These are phyloP conservation scores for Cephus pygmeus DNA, from an alignment of 2,888 invertebrate genomes.

Conservation along the genomic window DNA sequence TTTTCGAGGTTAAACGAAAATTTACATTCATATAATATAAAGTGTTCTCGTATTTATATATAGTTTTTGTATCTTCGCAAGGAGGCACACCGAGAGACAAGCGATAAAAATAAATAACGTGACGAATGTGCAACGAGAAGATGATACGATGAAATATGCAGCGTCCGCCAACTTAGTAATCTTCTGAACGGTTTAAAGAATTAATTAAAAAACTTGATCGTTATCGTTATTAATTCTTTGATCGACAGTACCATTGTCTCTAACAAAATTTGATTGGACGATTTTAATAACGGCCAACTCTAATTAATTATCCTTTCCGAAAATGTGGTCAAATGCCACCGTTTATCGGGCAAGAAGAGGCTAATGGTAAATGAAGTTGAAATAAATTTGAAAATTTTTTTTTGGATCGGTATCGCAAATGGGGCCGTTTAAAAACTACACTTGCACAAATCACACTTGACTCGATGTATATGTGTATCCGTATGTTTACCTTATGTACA, in stretches of 20 bases:
- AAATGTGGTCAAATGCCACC: background rate
- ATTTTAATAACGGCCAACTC: no score
- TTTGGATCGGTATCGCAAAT: constrained; percentile 28
- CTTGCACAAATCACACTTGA: constrained; percentile 13
- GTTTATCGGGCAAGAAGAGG: background rate
- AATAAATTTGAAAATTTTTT: background rate
- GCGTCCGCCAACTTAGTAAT: background rate
- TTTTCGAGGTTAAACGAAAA: background rate
- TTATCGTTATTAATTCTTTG: background rate
- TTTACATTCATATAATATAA: background rate
- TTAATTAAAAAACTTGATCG: background rate
- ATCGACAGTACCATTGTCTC: no score
- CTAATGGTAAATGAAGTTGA: background rate
- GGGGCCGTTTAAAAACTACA: constrained; percentile 30
- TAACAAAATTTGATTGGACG: no score
- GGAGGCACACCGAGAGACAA: background rate
- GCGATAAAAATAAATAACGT: background rate
- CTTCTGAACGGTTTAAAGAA: background rate
- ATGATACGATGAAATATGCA: background rate
- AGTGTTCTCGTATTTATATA: background rate
- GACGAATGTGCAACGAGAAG: background rate
- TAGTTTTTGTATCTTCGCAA: background rate
- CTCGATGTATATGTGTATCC: background rate
- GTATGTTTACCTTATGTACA: background rate
- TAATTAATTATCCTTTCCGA: background rate